Conservation (phyloP, 2,797 vertebrate genomes). For the Stomatorhinus walkeri region DNA sequence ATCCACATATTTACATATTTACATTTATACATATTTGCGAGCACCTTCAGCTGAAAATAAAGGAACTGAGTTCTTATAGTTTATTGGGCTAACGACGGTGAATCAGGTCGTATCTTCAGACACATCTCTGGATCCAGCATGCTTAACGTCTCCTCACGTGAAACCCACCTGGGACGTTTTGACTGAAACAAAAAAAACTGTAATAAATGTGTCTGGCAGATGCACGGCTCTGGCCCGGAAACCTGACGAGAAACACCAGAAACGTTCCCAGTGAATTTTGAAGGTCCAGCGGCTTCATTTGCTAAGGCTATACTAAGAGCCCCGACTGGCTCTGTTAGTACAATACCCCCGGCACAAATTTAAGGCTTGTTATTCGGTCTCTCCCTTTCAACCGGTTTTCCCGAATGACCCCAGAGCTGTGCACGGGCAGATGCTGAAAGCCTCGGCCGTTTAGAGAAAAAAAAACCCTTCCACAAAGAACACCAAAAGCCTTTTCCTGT, state of each 20-base stretch:
- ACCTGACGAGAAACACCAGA: neutral
- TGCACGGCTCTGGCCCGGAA: neutral
- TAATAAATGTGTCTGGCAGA: neutral
- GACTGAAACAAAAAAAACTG: neutral
- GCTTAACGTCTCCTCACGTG: neutral
- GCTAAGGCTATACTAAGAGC: neutral
- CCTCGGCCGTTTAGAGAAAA: neutral
- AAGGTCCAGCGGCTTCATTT: neutral
- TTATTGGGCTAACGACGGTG: neutral
- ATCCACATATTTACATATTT: neutral
- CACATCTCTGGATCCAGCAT: neutral
- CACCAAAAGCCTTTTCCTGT: neutral
- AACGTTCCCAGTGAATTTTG: neutral
- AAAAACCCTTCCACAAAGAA: neutral
- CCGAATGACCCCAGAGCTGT: neutral
- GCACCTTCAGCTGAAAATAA: neutral
- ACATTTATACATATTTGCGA: neutral
- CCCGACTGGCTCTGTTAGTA: neutral
- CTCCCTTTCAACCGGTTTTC: neutral
- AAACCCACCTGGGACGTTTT: neutral
- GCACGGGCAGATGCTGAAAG: neutral
- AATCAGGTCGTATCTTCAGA: neutral
- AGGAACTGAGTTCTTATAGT: neutral
- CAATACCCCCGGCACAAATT: neutral
- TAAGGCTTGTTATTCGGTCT: neutral